phyloP scores from a whole-genome alignment of 2,113 vertebrate species.

The Caranx melampygus region DNA sequence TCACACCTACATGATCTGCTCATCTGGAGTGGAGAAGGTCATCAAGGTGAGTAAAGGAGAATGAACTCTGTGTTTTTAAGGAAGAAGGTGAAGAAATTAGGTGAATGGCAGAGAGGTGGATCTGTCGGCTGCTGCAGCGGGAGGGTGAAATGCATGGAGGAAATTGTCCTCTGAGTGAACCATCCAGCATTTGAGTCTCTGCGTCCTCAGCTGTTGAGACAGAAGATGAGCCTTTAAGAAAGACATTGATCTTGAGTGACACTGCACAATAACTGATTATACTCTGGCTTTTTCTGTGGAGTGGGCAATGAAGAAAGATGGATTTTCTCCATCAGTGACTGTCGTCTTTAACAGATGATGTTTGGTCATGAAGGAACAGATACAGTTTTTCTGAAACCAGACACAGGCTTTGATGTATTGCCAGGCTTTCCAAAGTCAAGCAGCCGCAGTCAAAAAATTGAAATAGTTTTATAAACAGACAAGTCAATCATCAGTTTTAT shows the following conservation, averaged over 20 bases:
- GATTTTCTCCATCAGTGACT: constrained; percentile 25
- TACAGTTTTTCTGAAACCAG: constrained; percentile 31
- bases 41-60: constrained; percentile 91
- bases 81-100: too few relatives aligned
- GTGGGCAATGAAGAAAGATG: constrained; percentile 19
- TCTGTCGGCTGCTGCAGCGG: not conserved
- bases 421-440: not conserved
- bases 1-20: constrained; percentile 99
- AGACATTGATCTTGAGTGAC: constrained; percentile 55
- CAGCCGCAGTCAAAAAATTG: not conserved
- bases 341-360: constrained; percentile 27
- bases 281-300: constrained; percentile 5
- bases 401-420: not conserved
- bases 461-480: not conserved
- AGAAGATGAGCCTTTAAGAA: constrained; percentile 37
- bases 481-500: not conserved
- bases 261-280: constrained; percentile 9
- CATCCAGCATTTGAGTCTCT: not conserved
- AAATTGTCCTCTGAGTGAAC: constrained; percentile 19
- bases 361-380: constrained; percentile 24
- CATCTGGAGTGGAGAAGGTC: constrained; percentile 98
- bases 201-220: constrained; percentile 22
- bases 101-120: not conserved
- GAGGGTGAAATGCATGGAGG: not conserved
- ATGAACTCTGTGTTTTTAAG: not conserved